These are phyloP conservation scores for Limanda limanda DNA, from an alignment of 2,113 vertebrate genomes.

Conservation along the genomic window DNA sequence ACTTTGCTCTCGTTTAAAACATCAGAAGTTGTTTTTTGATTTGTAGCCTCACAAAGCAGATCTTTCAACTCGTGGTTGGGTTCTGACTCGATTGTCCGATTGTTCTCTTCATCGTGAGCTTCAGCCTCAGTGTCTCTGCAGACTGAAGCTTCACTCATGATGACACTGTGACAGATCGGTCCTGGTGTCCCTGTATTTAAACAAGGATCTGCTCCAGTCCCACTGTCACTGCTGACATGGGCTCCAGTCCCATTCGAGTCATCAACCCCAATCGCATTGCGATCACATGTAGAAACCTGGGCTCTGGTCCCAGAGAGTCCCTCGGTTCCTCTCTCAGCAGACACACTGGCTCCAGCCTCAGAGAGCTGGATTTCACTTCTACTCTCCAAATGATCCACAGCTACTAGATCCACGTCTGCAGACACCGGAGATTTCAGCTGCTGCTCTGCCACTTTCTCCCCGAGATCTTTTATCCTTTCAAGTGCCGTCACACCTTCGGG, in stretches of 20 bases:
- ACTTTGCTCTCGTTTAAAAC: slow-evolving; percentile 32
- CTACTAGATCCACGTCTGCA: slow-evolving; percentile 9
- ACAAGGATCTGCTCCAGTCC: slow-evolving; percentile 47
- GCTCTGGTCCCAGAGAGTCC: slow-evolving; percentile 33
- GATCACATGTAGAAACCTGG: slow-evolving; percentile 51
- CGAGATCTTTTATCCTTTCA: slow-evolving; percentile 35
- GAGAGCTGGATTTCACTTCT: slow-evolving; percentile 35
- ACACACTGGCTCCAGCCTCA: slow-evolving; percentile 32
- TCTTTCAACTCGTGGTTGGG: neutral
- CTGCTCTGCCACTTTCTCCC: slow-evolving; percentile 8
- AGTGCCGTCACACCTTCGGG: slow-evolving; percentile 3
- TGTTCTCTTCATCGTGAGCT: rapidly evolving
- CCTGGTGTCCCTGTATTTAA: slow-evolving; percentile 27
- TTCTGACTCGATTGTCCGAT: neutral
- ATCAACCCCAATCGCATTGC: slow-evolving; percentile 33
- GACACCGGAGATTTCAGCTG: slow-evolving; percentile 15
- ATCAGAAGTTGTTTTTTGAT: neutral
- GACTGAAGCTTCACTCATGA: slow-evolving; percentile 5
- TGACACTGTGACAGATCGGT: slow-evolving; percentile 8
- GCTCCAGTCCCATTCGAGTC: slow-evolving; percentile 31
- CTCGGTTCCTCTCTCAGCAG: slow-evolving; percentile 25
- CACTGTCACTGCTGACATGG: slow-evolving; percentile 42
- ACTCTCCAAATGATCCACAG: slow-evolving; percentile 33
- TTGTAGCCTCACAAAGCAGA: neutral
- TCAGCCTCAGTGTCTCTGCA: neutral